Evolutionary conservation across 2,113 vertebrate genomes (phyloP).

Genomic region (Thunnus thynnus): DNA sequence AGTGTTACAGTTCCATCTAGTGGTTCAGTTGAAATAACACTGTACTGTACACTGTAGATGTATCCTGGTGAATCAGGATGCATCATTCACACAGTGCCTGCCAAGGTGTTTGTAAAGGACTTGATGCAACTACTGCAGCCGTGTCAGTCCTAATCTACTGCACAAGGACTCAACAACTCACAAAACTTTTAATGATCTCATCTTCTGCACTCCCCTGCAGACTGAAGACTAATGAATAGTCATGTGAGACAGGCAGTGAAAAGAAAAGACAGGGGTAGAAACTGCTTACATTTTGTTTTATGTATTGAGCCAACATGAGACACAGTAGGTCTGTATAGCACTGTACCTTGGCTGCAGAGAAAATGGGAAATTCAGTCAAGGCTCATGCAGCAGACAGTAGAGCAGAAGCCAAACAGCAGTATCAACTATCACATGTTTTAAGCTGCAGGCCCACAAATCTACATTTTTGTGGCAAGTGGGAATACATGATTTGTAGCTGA

Average conservation of each 20-base stretch:
- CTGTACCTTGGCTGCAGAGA: not conserved
- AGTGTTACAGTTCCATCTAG: conserved; percentile 65
- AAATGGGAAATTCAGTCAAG: too few relatives aligned
- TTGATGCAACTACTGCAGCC: conserved; percentile 1
- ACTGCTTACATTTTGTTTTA: not conserved
- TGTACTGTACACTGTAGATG: not conserved
- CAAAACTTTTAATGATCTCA: conserved; percentile 2
- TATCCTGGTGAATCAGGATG: not conserved
- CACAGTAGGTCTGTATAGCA: too few relatives aligned
- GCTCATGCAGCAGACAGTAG: not conserved
- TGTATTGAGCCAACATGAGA: not conserved
- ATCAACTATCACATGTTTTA: not conserved
- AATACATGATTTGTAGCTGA: too few relatives aligned
- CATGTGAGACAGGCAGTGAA: too few relatives aligned
- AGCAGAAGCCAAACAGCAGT: not conserved
- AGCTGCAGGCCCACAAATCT: too few relatives aligned
- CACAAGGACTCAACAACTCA: not conserved
- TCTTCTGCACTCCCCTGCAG: conserved; percentile 2
- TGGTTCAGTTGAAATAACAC: conserved; percentile 30
- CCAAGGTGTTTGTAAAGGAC: not conserved
- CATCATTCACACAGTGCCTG: not conserved
- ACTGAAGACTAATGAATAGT: not conserved
- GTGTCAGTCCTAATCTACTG: not conserved
- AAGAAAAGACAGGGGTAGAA: not conserved
- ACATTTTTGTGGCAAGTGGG: too few relatives aligned